Evolutionary conservation across 2,113 vertebrate species (phyloP).

Genomic region (Phycodurus eques): DNA sequence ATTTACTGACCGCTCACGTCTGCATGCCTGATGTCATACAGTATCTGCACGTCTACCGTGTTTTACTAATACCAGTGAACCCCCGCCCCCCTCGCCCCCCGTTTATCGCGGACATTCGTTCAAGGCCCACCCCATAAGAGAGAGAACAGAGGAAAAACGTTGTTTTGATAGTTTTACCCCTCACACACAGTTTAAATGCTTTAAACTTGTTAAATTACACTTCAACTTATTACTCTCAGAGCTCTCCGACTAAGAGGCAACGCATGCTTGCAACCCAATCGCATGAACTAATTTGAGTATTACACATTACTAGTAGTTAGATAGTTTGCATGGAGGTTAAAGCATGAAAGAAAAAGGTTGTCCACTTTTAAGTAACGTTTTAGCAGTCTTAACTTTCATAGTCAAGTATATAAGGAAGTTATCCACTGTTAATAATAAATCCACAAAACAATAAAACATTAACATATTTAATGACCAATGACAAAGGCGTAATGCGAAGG

Average conservation of each 20-base stretch:
- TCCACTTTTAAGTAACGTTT: no score
- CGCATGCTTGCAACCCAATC: not conserved
- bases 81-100: not conserved
- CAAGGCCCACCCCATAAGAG: not conserved
- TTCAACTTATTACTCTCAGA: not conserved
- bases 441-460: no score
- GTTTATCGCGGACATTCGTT: not conserved
- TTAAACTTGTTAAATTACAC: not conserved
- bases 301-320: not conserved
- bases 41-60: not conserved
- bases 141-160: not conserved
- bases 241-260: not conserved
- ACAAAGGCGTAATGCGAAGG: no score
- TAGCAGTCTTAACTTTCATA: no score
- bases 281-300: not conserved
- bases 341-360: no score
- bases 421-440: no score
- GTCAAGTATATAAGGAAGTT: no score
- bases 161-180: not conserved
- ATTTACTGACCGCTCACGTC: not conserved
- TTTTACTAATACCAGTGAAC: not conserved
- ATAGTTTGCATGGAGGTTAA: not conserved
- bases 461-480: no score
- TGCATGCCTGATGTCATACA: not conserved
- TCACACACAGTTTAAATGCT: not conserved